phyloP scores from a whole-genome alignment of 2,113 vertebrate species.

The Micronycteris hirsuta region DNA sequence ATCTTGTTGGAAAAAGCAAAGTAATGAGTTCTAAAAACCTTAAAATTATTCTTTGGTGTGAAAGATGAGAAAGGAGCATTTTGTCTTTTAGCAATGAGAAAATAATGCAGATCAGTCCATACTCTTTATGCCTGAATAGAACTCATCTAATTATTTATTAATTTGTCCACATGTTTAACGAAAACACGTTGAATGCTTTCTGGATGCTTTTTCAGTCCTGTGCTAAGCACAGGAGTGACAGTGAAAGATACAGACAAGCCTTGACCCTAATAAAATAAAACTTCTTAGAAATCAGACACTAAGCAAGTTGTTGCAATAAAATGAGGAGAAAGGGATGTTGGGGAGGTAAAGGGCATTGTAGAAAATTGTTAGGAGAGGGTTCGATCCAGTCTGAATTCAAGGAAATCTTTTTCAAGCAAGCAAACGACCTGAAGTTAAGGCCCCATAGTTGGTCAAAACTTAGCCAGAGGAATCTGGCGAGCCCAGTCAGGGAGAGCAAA shows the following conservation, averaged over 20 bases:
- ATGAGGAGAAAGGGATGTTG: neutral
- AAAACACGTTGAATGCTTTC: neutral
- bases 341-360: accelerated
- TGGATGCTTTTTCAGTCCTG: accelerated
- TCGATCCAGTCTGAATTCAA: no score
- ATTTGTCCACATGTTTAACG: neutral
- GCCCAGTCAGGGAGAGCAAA: accelerated
- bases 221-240: neutral
- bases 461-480: neutral
- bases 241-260: neutral
- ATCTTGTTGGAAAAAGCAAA: neutral
- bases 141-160: neutral
- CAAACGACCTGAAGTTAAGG: neutral
- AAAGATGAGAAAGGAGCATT: neutral
- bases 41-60: neutral
- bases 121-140: neutral
- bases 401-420: neutral
- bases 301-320: neutral
- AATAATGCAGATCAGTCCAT: neutral
- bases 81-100: neutral
- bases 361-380: neutral
- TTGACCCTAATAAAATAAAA: neutral
- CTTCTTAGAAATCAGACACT: neutral
- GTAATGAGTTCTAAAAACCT: neutral
- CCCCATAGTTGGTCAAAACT: no score